Percentiles rank a stretch among this genome's conserved stretches.
phyloP scores from a whole-genome alignment of 2,113 vertebrate species.

The Crotalus horridus region DNA sequence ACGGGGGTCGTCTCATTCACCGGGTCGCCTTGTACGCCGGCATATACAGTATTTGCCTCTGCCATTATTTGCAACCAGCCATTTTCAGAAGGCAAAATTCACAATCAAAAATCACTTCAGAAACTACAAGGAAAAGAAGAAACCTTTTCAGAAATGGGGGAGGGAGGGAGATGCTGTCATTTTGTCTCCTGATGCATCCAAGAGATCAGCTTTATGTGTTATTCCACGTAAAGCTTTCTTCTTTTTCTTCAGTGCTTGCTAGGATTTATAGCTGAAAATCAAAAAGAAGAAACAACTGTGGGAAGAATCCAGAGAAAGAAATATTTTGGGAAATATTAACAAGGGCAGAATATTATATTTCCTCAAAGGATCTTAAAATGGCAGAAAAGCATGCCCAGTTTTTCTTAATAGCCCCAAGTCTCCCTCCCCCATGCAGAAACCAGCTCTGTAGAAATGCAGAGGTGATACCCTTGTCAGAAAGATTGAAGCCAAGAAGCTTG shows the following conservation, averaged over 20 bases:
- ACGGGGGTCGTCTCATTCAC: too few relatives aligned
- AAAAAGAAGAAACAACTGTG: background rate
- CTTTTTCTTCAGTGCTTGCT: background rate
- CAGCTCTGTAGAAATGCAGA: too few relatives aligned
- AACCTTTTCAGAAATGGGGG: background rate
- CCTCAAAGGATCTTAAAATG: too few relatives aligned
- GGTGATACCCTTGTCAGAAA: too few relatives aligned
- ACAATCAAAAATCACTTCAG: background rate
- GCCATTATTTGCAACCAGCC: background rate
- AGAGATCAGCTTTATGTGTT: background rate
- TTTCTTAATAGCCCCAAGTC: too few relatives aligned
- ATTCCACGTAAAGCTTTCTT: background rate
- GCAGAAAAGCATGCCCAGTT: too few relatives aligned
- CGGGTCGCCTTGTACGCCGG: too few relatives aligned
- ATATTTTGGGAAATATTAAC: too few relatives aligned
- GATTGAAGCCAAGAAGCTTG: too few relatives aligned
- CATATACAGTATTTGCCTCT: background rate
- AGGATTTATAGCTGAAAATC: background rate
- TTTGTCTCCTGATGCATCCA: background rate
- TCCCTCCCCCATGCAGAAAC: too few relatives aligned
- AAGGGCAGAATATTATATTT: too few relatives aligned
- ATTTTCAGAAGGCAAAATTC: background rate
- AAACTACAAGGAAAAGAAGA: background rate
- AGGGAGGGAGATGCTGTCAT: background rate
- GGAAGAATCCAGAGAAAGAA: too few relatives aligned